A percentile compares a stretch with the other conserved stretches of the same genome.
Evolutionary conservation across 2,797 vertebrate genomes (phyloP).

Genomic region (Lepidocolaptes lacrymiger): DNA sequence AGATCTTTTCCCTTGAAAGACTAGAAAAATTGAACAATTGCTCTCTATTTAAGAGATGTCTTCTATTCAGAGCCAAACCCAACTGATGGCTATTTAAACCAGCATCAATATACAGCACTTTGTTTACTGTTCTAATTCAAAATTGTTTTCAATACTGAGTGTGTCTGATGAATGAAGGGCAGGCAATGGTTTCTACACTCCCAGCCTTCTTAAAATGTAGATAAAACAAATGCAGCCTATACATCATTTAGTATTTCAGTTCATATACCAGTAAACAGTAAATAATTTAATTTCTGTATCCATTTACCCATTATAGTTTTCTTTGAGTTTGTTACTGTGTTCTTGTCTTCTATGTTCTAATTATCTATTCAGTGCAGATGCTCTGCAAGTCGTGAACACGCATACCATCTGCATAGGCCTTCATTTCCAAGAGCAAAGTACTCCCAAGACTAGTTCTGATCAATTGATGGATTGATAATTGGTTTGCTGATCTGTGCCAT

Average conservation of each 20-base stretch:
- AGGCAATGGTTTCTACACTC: not conserved
- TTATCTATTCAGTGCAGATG: slow-evolving; percentile 67
- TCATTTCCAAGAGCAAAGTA: slow-evolving; percentile 57
- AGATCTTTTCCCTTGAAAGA: not conserved
- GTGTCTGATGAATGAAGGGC: not conserved
- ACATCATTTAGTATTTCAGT: not conserved
- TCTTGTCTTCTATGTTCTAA: slow-evolving; percentile 22
- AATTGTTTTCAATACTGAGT: not conserved
- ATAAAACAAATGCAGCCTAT: not conserved
- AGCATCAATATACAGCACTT: not conserved
- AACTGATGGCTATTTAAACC: not conserved
- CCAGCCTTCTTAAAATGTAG: not conserved
- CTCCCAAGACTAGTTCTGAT: slow-evolving; percentile 59
- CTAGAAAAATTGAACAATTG: not conserved
- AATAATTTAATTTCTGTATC: not conserved
- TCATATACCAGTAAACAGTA: not conserved
- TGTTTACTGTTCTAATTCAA: not conserved
- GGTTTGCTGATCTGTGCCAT: slow-evolving; percentile 23
- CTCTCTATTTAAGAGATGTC: not conserved
- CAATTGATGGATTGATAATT: slow-evolving; percentile 61
- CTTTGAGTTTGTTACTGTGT: not conserved
- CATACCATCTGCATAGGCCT: slow-evolving; percentile 49
- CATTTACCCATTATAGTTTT: not conserved
- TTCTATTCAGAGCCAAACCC: not conserved
- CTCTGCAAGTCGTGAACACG: slow-evolving; percentile 38